Base-by-base conservation (phyloP, 2,888 invertebrate species). In the Drosophila nigritarsus region DNA sequence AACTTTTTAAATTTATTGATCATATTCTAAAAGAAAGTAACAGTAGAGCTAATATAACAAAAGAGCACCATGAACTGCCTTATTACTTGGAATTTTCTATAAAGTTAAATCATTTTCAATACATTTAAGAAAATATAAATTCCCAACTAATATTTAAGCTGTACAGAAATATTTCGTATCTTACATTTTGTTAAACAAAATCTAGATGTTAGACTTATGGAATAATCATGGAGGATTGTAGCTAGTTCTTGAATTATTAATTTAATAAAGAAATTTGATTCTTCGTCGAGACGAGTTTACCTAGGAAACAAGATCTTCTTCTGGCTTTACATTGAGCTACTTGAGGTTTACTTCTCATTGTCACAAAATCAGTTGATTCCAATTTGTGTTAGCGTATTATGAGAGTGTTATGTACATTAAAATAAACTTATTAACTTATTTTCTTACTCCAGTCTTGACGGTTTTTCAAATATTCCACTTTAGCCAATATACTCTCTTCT, bases 151-250 rank as follows among this genome's bases (percentile, higher is more conserved):
- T 42, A 42, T 40, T n/a, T 9, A n/a, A 40, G 2, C 5, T 42
- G 1, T 6, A 6, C 11, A n/a, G 5, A 20, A 20, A 20, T 6
- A 0, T 20, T 0, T 6, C 0, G n/a, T n/a, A n/a, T 20, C 6
- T 1, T 13, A 3, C 8, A 40, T n/a, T 9, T 40, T 40, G 9
- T 2, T n/a, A n/a, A n/a, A n/a, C 0, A n/a, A 40, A 1, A 9
- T 40, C 1, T 3, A 13, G 1, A 20, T 20, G 11, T 13, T 13
- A 1, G 13, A 20, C 13, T 2, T 20, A 7, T 1, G 7, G 1
- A 20, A 15, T 20, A 45, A 6, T 20, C 3, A 13, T 7, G 15
- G n/a, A 11, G 40, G 1, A 38, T 18, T 38, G 8, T 38, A 38
- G 38, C 18, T 38, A 11, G 40, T 42, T 11, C 2, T 11, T 11